These are phyloP conservation scores for Amphiprion clarkii DNA, from an alignment of 2,797 vertebrate species.

Conservation along the genomic window DNA sequence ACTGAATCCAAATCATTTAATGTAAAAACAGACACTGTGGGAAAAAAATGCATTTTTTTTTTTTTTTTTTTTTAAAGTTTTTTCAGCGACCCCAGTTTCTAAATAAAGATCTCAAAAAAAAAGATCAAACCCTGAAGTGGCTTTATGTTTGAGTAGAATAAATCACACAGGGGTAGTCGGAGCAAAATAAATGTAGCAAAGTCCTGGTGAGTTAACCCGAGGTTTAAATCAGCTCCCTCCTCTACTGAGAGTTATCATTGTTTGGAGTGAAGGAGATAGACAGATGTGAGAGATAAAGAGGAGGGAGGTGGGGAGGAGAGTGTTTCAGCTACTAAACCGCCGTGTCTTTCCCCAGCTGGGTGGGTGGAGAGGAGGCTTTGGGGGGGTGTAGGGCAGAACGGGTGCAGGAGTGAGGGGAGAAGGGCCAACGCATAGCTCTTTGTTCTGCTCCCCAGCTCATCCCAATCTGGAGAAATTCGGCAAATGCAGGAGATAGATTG, in stretches of 20 bases:
- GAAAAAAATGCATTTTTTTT: neutral
- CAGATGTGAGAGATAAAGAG: constrained; percentile 53
- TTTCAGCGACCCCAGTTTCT: constrained; percentile 25
- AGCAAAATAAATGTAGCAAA: constrained; percentile 58
- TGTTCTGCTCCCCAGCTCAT: constrained; percentile 90
- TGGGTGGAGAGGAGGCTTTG: constrained; percentile 77
- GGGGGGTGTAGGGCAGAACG: constrained; percentile 58
- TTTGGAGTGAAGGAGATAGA: constrained; percentile 62
- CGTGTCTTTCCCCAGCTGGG: constrained; percentile 90
- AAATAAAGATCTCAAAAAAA: constrained; percentile 54
- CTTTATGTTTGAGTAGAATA: constrained; percentile 43
- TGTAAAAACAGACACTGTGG: neutral
- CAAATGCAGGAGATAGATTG: constrained; percentile 92
- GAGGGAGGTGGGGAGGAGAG: constrained; percentile 27
- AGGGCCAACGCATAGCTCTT: constrained; percentile 81
- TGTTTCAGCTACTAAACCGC: constrained; percentile 90
- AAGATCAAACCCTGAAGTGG: constrained; percentile 28
- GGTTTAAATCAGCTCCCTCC: constrained; percentile 73
- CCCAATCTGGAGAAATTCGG: constrained; percentile 92
- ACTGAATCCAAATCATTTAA: constrained; percentile 13
- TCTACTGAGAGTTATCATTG: constrained; percentile 59
- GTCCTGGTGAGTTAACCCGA: constrained; percentile 64
- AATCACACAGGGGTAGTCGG: constrained; percentile 49
- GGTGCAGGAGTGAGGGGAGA: constrained; percentile 36
- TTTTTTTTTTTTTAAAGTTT: too few relatives aligned